Conservation (phyloP, 2,113 vertebrate species). For the Corythoichthys intestinalis region DNA sequence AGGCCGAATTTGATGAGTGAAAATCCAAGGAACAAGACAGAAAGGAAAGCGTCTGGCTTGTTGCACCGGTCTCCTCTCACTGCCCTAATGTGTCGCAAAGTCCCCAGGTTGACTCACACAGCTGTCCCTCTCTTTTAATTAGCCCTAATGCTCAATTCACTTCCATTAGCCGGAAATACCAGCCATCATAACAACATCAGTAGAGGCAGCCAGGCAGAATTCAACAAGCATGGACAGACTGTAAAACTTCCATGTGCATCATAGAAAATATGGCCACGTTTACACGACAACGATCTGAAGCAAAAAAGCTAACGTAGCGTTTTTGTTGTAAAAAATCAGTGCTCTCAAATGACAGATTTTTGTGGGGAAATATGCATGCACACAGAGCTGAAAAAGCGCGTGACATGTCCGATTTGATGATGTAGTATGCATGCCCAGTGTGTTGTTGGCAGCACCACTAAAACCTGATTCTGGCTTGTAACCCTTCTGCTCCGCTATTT, state of each 20-base stretch:
- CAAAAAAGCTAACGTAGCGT: too few species aligned
- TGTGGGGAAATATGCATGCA: too few species aligned
- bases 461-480: too few species aligned
- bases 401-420: too few species aligned
- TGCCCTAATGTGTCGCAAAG: conserved; percentile 62
- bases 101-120: conserved; percentile 63
- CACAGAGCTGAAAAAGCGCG: too few species aligned
- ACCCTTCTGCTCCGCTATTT: too few species aligned
- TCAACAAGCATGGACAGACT: conserved; percentile 4
- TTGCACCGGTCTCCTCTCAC: conserved; percentile 44
- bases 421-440: too few species aligned
- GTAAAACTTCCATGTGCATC: conserved; percentile 3
- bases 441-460: too few species aligned
- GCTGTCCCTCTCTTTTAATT: conserved; percentile 76
- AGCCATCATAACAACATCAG: conserved; percentile 43
- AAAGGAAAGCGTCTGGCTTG: conserved; percentile 40
- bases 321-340: too few species aligned
- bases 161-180: conserved; percentile 73
- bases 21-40: conserved; percentile 31
- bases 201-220: conserved; percentile 5
- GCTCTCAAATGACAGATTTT: too few species aligned
- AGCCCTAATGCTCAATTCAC: conserved; percentile 74
- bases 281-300: too few species aligned
- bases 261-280: not conserved
- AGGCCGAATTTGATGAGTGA: conserved; percentile 10